Base-by-base conservation (phyloP, 2,113 vertebrate genomes). In the Ginglymostoma cirratum region DNA sequence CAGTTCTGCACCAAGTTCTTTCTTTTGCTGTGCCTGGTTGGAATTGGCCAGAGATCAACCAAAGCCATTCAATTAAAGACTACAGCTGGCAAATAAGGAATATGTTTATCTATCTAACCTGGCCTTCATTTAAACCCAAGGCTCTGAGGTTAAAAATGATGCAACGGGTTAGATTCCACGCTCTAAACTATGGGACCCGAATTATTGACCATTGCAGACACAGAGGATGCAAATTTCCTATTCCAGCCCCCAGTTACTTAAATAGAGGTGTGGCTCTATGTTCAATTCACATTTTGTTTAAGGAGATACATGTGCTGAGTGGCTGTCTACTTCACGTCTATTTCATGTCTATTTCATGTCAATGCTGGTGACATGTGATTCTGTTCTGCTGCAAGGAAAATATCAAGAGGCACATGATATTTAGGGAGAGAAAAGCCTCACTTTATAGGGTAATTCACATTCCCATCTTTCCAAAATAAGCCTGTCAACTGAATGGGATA, bases 21-120 rank as follows among this genome's bases (percentile, higher is more conserved):
- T 90, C 55, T 61, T 61, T 2, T 1, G 27, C 61, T 93, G 89
- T 21, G 89, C 89, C 89, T 17, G 38, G 89, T 66, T 67, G 61
- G 89, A 93, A 93, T 93, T 93, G 89, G 89, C 61, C 19, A 17
- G 89, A 93, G 61, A 93, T 93, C 89, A 93, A 93, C n/a, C 89
- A 93, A 92, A 66, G 55, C 55, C 17, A n/a, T 93, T 67, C 67
- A 93, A 92, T 66, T 66, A 92, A 90, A 65, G 61, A 38, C 89
- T 93, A 66, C 89, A 93, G 89, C 89, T 38, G 61, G 89, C 34
- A 93, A 93, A 93, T 38, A 66, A 65, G 89, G 89, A 93, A 93
- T 17, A 23, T 66, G 66, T 93, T 6, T 66, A 93, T 19, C n/a
- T 61, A 10, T 38, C 61, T 61, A 66, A 93, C n/a, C 89, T 38